Evolutionary conservation across 1,140 invertebrate species (phyloP), one percentile per base, ranked within the genome.

Genomic region (Homarus americanus): DNA sequence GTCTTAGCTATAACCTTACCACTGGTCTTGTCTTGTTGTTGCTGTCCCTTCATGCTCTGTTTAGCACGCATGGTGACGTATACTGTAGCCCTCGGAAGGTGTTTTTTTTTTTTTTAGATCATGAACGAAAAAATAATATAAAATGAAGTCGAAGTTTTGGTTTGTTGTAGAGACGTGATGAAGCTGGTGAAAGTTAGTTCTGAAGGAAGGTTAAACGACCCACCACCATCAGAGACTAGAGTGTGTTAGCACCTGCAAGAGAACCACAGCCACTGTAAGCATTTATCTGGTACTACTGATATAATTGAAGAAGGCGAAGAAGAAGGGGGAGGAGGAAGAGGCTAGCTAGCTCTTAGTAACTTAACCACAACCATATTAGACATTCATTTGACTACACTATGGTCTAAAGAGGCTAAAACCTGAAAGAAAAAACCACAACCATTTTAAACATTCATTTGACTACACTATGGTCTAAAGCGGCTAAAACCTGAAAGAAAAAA

Each of bases 191-290:
- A 20, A 72, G 58, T 82, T 66, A 63, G 80, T 82, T 36, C 49
- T 66, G 49, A 72, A 72, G 66, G 82, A 40, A 69, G 63, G 34
- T 34, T 84, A 40, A 84, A 38, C 15, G 36, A 63, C 53, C 82
- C 82, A 38, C 82, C 82, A 66, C 80, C 80, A 84, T 66, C 82
- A 84, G 36, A 66, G 36, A 66, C 53, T 36, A 66, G n/a, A n/a
- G 38, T 84, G 82, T 66, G 66, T 72, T 63, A 84, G 82, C 82
- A 84, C 63, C 82, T 84, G 82, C 58, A 84, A 84, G 4, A 40
- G 44, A 84, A 72, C 82, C 82, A 84, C 63, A 84, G 72, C 82
- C 82, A 72, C 82, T 72, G 41, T 84, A 34, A 84, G 82, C 82
- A 84, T 84, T 41, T 15, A 34, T 40, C 12, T 9, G 20, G 10